Percentiles rank a stretch among this genome's conserved stretches.
Conservation (phyloP, 2,888 invertebrate species). For the Esperia sulphurella region DNA sequence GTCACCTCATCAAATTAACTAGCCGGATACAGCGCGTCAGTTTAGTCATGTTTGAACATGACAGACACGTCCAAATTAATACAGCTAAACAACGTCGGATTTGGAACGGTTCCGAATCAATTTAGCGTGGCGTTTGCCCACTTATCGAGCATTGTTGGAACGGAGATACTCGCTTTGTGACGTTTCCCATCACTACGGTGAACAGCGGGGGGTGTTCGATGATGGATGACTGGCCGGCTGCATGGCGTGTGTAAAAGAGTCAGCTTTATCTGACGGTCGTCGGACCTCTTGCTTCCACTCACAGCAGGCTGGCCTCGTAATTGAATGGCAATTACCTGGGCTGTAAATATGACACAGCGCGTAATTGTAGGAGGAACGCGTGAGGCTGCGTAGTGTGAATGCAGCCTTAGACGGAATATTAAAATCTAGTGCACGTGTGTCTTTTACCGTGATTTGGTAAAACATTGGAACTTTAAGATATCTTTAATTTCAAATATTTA, state of each 20-base stretch:
- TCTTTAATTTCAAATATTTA: too few relatives aligned
- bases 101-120: conserved; percentile 62
- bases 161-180: conserved; percentile 62
- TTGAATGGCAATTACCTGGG: conserved; percentile 80
- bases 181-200: conserved; percentile 69
- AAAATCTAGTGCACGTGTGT: conserved; percentile 39
- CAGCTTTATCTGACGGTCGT: conserved; percentile 27
- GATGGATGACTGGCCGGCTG: conserved; percentile 74
- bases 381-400: conserved; percentile 62
- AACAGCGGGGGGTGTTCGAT: conserved; percentile 73
- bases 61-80: conserved; percentile 37
- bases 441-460: not conserved
- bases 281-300: conserved; percentile 44
- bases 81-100: conserved; percentile 51
- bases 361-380: conserved; percentile 76
- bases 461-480: too few relatives aligned
- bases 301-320: conserved; percentile 68
- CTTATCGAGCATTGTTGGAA: conserved; percentile 71
- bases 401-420: conserved; percentile 51
- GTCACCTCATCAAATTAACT: too few relatives aligned
- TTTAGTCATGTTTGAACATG: conserved; percentile 7
- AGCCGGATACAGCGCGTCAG: not conserved
- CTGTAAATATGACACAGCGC: conserved; percentile 80
- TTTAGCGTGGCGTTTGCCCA: conserved; percentile 70
- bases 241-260: conserved; percentile 46